Evolutionary conservation across 92 coral and sea anemone species (phyloP).

Genomic region (Pocillopora grandis): DNA sequence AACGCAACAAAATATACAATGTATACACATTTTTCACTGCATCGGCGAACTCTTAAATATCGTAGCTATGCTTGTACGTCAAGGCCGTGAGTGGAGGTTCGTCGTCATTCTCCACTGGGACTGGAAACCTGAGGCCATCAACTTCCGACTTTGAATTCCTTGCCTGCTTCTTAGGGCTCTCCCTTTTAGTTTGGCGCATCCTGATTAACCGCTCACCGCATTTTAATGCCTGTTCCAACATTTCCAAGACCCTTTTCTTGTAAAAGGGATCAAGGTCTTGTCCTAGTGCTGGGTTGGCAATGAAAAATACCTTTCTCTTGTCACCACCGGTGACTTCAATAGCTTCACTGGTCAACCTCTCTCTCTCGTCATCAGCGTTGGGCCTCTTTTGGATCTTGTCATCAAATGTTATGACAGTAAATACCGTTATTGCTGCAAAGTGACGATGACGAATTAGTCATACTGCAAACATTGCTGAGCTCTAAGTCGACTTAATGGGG

Average conservation of each 20-base stretch:
- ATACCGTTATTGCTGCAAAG: slow-evolving; percentile 8
- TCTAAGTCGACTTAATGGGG: no score
- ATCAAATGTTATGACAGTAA: slow-evolving; percentile 31
- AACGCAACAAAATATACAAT: no score
- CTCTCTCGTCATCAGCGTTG: slow-evolving; percentile 3
- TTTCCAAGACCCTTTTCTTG: slow-evolving; percentile 19
- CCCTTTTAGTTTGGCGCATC: slow-evolving; percentile 12
- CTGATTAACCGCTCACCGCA: slow-evolving; percentile 21
- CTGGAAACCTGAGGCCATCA: background rate
- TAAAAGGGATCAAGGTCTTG: background rate
- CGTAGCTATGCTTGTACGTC: no score
- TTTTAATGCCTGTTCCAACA: slow-evolving; percentile 1
- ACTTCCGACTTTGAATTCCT: background rate
- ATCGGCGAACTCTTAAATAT: background rate
- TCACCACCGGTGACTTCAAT: slow-evolving; percentile 16
- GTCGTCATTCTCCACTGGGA: slow-evolving; percentile 5
- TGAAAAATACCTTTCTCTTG: background rate
- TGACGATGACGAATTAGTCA: no score
- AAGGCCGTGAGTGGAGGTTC: no score
- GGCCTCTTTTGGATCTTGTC: slow-evolving; percentile 14
- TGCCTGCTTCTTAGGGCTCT: background rate
- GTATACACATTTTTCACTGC: background rate
- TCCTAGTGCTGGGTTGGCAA: slow-evolving; percentile 13
- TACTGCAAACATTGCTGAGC: no score
- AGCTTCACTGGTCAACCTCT: slow-evolving; percentile 2